Percentiles rank a stretch among this genome's conserved stretches.
Conservation (phyloP, 2,888 invertebrate genomes). For the Opisthograptis luteolata region DNA sequence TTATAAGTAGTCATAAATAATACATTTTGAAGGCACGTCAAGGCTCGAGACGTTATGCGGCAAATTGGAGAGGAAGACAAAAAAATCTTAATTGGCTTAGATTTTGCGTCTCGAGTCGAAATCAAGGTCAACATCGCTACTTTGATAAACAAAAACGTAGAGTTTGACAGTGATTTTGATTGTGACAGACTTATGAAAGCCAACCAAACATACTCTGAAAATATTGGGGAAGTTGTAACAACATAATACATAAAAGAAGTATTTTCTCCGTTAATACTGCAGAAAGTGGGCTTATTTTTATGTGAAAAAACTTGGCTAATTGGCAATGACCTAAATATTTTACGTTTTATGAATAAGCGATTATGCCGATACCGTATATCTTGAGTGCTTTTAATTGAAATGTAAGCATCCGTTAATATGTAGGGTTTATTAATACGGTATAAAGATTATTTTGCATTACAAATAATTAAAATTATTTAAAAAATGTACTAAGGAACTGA, state of each 20-base stretch:
- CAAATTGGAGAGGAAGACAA: slow-evolving; percentile 36
- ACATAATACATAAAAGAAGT: slow-evolving; percentile 8
- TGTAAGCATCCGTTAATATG: not conserved
- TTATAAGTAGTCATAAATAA: slow-evolving; percentile 15
- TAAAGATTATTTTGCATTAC: slow-evolving; percentile 9
- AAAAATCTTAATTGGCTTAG: slow-evolving; percentile 39
- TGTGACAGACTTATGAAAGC: slow-evolving; percentile 13
- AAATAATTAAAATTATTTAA: too few species aligned
- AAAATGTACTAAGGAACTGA: too few species aligned
- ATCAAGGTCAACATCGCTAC: slow-evolving; percentile 34
- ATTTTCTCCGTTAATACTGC: slow-evolving; percentile 23
- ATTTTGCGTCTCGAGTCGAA: slow-evolving; percentile 31
- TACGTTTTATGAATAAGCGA: slow-evolving; percentile 13
- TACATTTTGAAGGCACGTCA: slow-evolving; percentile 30
- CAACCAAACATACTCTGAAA: not conserved
- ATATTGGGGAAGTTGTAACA: not conserved
- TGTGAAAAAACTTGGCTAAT: slow-evolving; percentile 25
- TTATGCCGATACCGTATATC: slow-evolving; percentile 20
- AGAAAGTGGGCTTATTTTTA: slow-evolving; percentile 24
- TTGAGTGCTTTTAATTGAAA: slow-evolving; percentile 24
- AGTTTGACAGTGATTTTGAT: slow-evolving; percentile 2
- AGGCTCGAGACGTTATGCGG: slow-evolving; percentile 29
- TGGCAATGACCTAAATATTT: slow-evolving; percentile 22
- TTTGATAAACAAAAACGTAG: slow-evolving; percentile 29
- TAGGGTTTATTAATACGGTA: slow-evolving; percentile 11